Evolutionary conservation across 2,797 vertebrate species (phyloP).

Genomic region (Peromyscus nudipes): DNA sequence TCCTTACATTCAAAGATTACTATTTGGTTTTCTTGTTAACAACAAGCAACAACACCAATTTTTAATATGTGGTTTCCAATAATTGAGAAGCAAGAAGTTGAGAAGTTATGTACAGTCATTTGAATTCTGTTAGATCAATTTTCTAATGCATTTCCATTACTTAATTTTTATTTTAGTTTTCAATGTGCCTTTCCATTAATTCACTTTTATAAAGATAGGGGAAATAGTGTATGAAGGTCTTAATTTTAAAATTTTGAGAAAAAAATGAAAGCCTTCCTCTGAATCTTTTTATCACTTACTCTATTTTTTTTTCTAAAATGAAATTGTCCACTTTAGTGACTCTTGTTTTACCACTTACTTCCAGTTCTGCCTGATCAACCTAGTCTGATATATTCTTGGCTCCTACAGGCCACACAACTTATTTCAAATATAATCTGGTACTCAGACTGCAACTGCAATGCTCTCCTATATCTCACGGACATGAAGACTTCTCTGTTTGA

Average conservation of each 20-base stretch:
- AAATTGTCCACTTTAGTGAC: not conserved
- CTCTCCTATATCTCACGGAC: not conserved
- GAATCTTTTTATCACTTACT: not conserved
- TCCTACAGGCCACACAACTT: not conserved
- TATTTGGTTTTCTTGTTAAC: not conserved
- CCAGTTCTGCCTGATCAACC: not conserved
- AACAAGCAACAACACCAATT: not conserved
- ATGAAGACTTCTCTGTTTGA: not conserved
- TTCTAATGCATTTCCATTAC: not conserved
- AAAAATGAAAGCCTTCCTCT: not conserved
- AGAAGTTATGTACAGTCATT: not conserved
- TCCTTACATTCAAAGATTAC: not conserved
- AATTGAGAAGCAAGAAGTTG: not conserved
- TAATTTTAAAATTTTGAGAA: not conserved
- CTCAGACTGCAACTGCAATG: not conserved
- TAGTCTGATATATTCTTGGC: not conserved
- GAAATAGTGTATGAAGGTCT: not conserved
- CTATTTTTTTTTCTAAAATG: not conserved
- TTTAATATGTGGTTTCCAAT: not conserved
- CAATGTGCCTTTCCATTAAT: not conserved
- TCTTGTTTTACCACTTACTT: not conserved
- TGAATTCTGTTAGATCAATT: not conserved
- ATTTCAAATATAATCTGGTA: slow-evolving; percentile 16
- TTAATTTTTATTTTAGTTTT: not conserved
- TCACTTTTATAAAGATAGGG: not conserved